phyloP scores from a whole-genome alignment of 2,797 vertebrate species.

The Poecilia picta region DNA sequence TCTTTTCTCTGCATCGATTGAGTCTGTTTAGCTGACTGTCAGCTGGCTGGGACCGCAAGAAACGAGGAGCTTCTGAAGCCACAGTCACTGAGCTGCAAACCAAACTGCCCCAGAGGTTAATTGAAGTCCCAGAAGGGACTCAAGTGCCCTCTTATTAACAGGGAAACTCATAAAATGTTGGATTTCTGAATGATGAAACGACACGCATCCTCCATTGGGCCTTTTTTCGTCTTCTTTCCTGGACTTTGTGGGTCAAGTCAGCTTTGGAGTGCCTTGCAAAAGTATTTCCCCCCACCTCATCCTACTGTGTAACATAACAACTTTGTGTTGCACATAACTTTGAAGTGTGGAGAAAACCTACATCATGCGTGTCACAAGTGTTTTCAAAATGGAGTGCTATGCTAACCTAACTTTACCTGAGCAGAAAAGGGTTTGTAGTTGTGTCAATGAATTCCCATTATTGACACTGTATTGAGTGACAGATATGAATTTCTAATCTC shows the following conservation, averaged over 20 bases:
- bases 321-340: neutral
- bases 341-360: neutral
- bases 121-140: constrained; percentile 79
- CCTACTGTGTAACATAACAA: neutral
- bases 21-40: constrained; percentile 61
- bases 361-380: neutral
- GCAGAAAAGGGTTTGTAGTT: neutral
- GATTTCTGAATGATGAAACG: constrained; percentile 71
- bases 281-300: neutral
- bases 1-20: constrained; percentile 71
- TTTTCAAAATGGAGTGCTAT: neutral
- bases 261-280: neutral
- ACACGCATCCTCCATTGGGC: constrained; percentile 68
- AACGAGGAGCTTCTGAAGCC: constrained; percentile 51
- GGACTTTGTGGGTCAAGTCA: constrained; percentile 62
- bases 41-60: constrained; percentile 43
- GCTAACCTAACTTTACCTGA: neutral
- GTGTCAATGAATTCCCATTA: neutral
- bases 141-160: constrained; percentile 77
- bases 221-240: constrained; percentile 54
- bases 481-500: neutral
- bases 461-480: neutral
- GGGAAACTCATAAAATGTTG: constrained; percentile 77
- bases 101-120: constrained; percentile 80
- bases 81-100: constrained; percentile 58